Evolutionary conservation across 2,797 vertebrate genomes (phyloP).

Genomic region (Semotilus atromaculatus): DNA sequence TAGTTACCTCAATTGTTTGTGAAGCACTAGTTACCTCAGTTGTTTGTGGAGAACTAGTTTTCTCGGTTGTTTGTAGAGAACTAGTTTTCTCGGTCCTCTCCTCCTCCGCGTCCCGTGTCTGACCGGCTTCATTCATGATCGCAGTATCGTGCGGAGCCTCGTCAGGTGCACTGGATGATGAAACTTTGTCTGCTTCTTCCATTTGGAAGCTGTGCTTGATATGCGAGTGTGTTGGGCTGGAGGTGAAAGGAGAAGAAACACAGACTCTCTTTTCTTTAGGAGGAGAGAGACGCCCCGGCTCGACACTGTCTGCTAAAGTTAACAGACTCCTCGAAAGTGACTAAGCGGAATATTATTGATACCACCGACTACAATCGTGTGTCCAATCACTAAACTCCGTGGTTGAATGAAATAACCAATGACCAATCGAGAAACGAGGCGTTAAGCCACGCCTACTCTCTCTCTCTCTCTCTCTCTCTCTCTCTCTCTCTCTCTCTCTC

Average conservation of each 20-base stretch:
- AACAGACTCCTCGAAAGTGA: conserved; percentile 2
- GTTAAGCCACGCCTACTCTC: not conserved
- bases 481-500: too few species aligned
- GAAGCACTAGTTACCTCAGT: not conserved
- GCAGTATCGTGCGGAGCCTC: not conserved
- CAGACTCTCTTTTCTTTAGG: not conserved
- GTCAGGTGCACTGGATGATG: conserved; percentile 72
- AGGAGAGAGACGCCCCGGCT: not conserved
- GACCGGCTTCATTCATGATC: not conserved
- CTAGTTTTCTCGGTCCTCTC: not conserved
- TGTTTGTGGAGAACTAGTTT: not conserved
- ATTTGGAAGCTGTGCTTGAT: conserved; percentile 65
- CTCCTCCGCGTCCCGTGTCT: not conserved
- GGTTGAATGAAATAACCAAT: not conserved
- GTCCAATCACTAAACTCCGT: not conserved
- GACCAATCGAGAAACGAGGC: not conserved
- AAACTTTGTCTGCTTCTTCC: conserved; percentile 77
- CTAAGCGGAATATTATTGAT: conserved; percentile 21
- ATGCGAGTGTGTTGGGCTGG: not conserved
- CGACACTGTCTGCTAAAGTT: not conserved
- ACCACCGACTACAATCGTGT: not conserved
- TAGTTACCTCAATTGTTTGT: not conserved
- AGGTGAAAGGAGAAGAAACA: not conserved
- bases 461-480: not conserved
- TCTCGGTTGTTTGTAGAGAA: not conserved